Base-by-base conservation (phyloP, 2,888 invertebrate species). In the Tetragnatha montana region DNA sequence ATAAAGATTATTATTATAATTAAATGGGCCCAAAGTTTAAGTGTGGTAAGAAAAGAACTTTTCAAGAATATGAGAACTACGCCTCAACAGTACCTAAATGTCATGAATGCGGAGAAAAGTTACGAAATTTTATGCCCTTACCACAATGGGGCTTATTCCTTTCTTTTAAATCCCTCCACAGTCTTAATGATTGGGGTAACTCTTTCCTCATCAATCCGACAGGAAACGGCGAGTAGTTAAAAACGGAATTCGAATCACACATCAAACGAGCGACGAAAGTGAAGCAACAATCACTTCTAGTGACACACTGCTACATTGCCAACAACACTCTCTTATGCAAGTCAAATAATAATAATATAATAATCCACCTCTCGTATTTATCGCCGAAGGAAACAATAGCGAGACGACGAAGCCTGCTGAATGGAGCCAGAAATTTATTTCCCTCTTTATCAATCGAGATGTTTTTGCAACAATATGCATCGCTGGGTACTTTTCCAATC, bases 391-490 rank as follows among this genome's bases (percentile, higher is more conserved):
- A 17, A 60, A 60, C 60, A 60, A 60, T 60, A 17, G 14, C 49
- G 47, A 49, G 47, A 49, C 17, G 75, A 35, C 14, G 47, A 47
- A 47, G 47, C 35, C 35, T 35, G 17, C 14, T 35, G 47, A 75
- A 75, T 35, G n/a, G 75, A 75, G n/a, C 35, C n/a, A 17, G 75
- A 75, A 71, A 75, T 75, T 75, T 75, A 75, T 75, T 75, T 17
- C 47, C 47, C 17, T 47, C 75, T 75, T 47, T 35, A 71, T 71
- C 35, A 75, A 75, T 60, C 60, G 60, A 12, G 60, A 60, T 75
- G 47, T 75, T 75, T 47, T 47, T 47, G 75, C 47, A 35, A 75
- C 47, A 47, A n/a, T 47, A 47, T 75, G 35, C 35, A 47, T 75
- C 71, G 47, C 75, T 6, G 10, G 6, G 60, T 60, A 17, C 14